Evolutionary conservation across 2,888 invertebrate species (phyloP).

Genomic region (Ochropacha duplaris): DNA sequence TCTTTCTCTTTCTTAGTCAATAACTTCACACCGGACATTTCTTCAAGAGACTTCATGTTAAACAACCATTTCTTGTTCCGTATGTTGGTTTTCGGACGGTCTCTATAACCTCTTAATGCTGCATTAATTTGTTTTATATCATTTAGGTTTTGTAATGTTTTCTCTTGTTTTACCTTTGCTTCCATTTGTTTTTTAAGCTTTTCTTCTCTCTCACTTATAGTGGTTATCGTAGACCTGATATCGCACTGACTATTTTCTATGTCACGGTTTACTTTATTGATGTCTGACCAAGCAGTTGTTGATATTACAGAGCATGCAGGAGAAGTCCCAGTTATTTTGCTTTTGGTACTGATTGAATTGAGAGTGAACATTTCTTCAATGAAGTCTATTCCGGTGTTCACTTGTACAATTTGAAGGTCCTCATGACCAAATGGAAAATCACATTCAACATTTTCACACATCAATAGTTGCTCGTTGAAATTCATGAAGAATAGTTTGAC

Average conservation of each 20-base stretch:
- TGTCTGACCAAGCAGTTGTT: constrained; percentile 42
- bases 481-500: constrained; percentile 53
- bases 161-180: constrained; percentile 19
- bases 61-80: constrained; percentile 57
- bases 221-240: constrained; percentile 5
- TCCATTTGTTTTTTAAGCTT: constrained; percentile 13
- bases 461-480: constrained; percentile 52
- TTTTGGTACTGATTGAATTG: constrained; percentile 11
- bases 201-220: constrained; percentile 8
- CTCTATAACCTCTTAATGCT: constrained; percentile 27
- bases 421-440: constrained; percentile 62
- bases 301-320: constrained; percentile 38
- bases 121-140: constrained; percentile 43
- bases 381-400: constrained; percentile 31
- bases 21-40: constrained; percentile 39
- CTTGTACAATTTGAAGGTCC: constrained; percentile 44
- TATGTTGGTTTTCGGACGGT: constrained; percentile 24
- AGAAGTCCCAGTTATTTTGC: constrained; percentile 8
- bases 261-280: constrained; percentile 41
- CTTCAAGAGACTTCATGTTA: constrained; percentile 48
- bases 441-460: constrained; percentile 63
- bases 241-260: constrained; percentile 33
- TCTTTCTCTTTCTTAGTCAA: constrained; percentile 50
- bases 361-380: constrained; percentile 24
- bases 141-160: constrained; percentile 38